Conservation (phyloP, 2,888 invertebrate genomes). For the Cyaniris semiargus region DNA sequence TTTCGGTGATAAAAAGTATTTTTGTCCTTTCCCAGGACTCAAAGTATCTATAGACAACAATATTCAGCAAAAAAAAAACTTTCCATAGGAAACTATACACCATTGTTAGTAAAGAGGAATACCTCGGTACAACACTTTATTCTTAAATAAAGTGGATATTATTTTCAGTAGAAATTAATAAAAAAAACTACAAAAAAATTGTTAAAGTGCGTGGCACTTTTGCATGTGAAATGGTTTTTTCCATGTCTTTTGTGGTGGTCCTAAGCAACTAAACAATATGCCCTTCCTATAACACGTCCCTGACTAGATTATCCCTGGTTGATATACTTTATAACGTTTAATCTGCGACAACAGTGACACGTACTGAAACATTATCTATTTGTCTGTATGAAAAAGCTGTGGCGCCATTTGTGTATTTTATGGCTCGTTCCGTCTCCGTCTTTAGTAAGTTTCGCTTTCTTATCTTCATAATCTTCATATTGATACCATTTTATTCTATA, state of each 20-base stretch:
- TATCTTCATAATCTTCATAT: conserved; percentile 10
- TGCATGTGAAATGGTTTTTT: too few species aligned
- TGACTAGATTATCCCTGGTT: background rate
- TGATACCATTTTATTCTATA: background rate
- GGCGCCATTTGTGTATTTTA: conserved; percentile 20
- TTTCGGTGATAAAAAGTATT: too few species aligned
- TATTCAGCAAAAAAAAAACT: too few species aligned
- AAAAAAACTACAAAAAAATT: too few species aligned
- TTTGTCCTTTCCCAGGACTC: too few species aligned
- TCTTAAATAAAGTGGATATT: too few species aligned
- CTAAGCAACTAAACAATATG: background rate
- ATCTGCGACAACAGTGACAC: background rate
- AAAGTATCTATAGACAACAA: too few species aligned
- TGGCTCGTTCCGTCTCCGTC: background rate
- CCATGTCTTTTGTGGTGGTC: background rate
- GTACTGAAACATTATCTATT: background rate
- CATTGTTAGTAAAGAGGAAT: too few species aligned
- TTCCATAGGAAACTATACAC: too few species aligned
- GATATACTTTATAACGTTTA: background rate
- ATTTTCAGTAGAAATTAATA: too few species aligned
- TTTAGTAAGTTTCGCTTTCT: background rate
- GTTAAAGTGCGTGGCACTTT: too few species aligned
- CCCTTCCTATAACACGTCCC: background rate
- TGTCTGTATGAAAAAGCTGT: background rate
- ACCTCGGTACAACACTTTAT: too few species aligned